Conservation (phyloP, 2,113 vertebrate species). For the Gobio gobio region DNA sequence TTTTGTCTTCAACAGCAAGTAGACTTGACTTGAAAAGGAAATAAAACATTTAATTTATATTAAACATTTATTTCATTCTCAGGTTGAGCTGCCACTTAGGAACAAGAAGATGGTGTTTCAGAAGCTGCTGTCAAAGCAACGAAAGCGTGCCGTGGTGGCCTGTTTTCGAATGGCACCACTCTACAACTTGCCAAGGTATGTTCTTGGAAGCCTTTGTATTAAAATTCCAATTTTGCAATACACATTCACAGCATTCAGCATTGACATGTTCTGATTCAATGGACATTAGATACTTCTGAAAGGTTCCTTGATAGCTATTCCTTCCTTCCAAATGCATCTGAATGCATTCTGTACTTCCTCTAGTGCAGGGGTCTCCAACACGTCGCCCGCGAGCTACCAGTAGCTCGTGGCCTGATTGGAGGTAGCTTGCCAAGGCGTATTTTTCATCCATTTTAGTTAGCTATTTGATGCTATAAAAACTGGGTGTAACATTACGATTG, state of each 20-base stretch:
- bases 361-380: conserved; percentile 1
- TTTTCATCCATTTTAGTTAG: too few species aligned
- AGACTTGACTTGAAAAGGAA: too few species aligned
- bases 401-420: too few species aligned
- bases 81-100: conserved; percentile 95
- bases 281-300: background rate
- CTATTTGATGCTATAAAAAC: too few species aligned
- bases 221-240: conserved; percentile 23
- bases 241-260: conserved; percentile 56
- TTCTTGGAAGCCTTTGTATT: background rate
- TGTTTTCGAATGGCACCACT: conserved; percentile 98
- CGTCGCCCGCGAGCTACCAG: too few species aligned
- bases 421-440: too few species aligned
- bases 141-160: conserved; percentile 96
- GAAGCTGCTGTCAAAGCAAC: conserved; percentile 96
- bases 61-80: conserved; percentile 31
- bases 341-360: conserved; percentile 18
- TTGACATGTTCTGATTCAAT: background rate
- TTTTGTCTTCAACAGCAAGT: background rate
- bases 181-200: conserved; percentile 95
- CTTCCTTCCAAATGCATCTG: conserved; percentile 43
- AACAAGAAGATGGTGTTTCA: conserved; percentile 93
- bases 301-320: conserved; percentile 51
- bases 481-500: too few species aligned
- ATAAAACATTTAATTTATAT: background rate